These are phyloP conservation scores for Enteromius paludinosus DNA, from an alignment of 2,797 vertebrate species.

Conservation along the genomic window DNA sequence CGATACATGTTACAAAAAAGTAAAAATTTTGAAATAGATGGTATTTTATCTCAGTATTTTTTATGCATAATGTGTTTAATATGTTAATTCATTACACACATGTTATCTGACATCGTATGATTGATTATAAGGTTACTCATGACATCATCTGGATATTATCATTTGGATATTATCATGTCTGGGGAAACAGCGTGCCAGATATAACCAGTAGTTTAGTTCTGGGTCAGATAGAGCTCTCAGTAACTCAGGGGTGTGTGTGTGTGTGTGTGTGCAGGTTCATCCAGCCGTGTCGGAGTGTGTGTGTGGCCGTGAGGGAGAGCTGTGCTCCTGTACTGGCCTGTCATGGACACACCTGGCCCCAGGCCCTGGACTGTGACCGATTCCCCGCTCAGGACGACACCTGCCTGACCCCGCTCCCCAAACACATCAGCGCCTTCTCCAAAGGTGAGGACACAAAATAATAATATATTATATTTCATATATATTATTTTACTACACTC, in stretches of 20 bases:
- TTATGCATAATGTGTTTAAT: background rate
- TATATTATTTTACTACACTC: too few relatives aligned
- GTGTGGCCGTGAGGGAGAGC: conserved; percentile 82
- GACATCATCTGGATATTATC: too few relatives aligned
- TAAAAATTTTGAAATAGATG: background rate
- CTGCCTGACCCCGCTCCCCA: conserved; percentile 81
- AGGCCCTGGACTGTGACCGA: conserved; percentile 81
- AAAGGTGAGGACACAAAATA: conserved; percentile 78
- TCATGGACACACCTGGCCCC: conserved; percentile 85
- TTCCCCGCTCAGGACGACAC: conserved; percentile 85
- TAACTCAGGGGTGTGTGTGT: background rate
- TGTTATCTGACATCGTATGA: too few relatives aligned
- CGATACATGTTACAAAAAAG: background rate
- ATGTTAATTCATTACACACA: too few relatives aligned
- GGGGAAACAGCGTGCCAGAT: background rate
- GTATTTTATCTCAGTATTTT: background rate
- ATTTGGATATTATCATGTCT: too few relatives aligned
- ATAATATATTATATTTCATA: too few relatives aligned
- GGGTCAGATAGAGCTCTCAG: too few relatives aligned
- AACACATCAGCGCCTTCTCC: conserved; percentile 71
- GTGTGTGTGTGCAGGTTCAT: conserved; percentile 78
- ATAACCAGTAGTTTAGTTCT: too few relatives aligned
- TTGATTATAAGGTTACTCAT: too few relatives aligned
- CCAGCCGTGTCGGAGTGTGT: conserved; percentile 89
- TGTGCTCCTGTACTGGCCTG: conserved; percentile 85